Percentiles rank a stretch among this genome's conserved stretches.
These are phyloP conservation scores for Protosalanx chinensis DNA, from an alignment of 2,797 vertebrate genomes.

Conservation along the genomic window DNA sequence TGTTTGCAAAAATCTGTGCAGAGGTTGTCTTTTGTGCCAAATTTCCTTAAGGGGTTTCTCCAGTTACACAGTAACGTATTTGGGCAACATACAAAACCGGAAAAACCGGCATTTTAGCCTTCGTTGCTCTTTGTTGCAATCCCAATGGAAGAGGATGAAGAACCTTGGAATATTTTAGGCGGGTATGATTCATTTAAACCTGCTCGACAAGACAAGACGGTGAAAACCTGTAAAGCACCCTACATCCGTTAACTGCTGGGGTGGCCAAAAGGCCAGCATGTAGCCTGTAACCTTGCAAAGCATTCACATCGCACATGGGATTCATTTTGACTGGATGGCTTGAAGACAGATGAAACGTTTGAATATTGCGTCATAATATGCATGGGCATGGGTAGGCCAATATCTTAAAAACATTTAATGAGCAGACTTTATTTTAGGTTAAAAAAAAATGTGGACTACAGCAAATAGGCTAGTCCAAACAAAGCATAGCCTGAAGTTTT, in stretches of 20 bases:
- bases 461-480: neutral
- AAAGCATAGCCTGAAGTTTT: neutral
- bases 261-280: constrained; percentile 48
- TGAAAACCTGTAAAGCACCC: constrained; percentile 40
- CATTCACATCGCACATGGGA: constrained; percentile 59
- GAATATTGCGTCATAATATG: neutral
- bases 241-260: constrained; percentile 46
- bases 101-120: constrained; percentile 42
- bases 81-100: constrained; percentile 52
- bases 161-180: constrained; percentile 35
- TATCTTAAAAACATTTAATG: neutral
- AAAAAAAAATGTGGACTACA: neutral
- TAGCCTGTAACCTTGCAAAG: constrained; percentile 41
- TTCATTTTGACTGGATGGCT: constrained; percentile 50
- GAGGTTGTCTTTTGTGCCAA: constrained; percentile 35
- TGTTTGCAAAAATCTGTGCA: constrained; percentile 7
- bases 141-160: constrained; percentile 25
- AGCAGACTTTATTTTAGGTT: neutral
- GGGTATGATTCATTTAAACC: constrained; percentile 50
- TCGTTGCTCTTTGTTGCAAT: constrained; percentile 40
- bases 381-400: neutral
- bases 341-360: constrained; percentile 46
- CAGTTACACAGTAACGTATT: constrained; percentile 53
- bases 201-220: constrained; percentile 40
- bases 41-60: constrained; percentile 48